These are phyloP conservation scores for Varanus komodoensis DNA, from an alignment of 2,113 vertebrate species.

Conservation along the genomic window DNA sequence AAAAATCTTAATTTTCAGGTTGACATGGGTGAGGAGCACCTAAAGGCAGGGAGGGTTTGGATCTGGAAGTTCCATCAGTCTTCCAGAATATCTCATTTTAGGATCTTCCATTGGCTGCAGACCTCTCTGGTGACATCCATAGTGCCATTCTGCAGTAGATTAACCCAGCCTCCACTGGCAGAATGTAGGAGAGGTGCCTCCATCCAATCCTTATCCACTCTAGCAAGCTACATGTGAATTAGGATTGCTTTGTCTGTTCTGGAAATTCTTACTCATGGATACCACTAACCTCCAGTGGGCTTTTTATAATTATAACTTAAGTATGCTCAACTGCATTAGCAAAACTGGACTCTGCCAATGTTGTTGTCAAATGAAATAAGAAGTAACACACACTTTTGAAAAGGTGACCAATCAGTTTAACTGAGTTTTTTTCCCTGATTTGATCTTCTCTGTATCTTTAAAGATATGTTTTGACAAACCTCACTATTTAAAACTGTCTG, in stretches of 20 bases:
- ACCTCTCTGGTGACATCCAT: not conserved
- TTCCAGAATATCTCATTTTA: not conserved
- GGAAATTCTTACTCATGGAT: not conserved
- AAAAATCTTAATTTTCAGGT: not conserved
- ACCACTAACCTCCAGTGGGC: not conserved
- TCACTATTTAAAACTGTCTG: conserved; percentile 2
- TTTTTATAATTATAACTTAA: not conserved
- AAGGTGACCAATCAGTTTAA: not conserved
- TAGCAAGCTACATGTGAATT: not conserved
- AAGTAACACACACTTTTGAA: not conserved
- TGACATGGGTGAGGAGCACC: not conserved
- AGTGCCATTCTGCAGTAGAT: too few relatives aligned
- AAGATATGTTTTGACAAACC: conserved; percentile 7
- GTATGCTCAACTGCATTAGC: not conserved
- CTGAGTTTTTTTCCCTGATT: not conserved
- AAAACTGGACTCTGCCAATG: not conserved
- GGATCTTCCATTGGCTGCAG: not conserved
- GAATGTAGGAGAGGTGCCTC: too few relatives aligned
- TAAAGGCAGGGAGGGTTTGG: not conserved
- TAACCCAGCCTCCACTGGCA: too few relatives aligned
- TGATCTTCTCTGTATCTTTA: not conserved
- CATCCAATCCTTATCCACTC: too few relatives aligned
- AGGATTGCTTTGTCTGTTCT: not conserved
- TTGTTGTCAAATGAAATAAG: not conserved
- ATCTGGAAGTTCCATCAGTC: too few relatives aligned